These are phyloP conservation scores for Setophaga kirtlandii DNA, from an alignment of 2,113 vertebrate species.

Conservation along the genomic window DNA sequence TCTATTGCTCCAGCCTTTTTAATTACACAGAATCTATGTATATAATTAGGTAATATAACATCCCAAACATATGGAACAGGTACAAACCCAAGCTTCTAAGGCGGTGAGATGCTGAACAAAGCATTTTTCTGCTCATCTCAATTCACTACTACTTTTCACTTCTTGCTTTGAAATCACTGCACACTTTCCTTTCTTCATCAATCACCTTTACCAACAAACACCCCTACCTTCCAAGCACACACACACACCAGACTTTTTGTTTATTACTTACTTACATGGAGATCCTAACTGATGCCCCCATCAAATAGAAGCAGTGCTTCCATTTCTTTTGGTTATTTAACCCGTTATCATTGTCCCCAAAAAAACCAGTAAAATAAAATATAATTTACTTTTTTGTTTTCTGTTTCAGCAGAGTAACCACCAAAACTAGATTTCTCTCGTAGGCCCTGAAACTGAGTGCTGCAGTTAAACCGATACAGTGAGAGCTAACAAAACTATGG, in stretches of 20 bases:
- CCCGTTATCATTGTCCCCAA: not conserved
- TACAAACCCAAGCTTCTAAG: not conserved
- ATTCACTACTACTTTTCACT: not conserved
- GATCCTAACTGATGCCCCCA: not conserved
- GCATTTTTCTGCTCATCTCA: not conserved
- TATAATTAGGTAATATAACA: not conserved
- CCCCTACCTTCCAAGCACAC: not conserved
- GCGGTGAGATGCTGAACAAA: not conserved
- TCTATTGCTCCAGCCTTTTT: not conserved
- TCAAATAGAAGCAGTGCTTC: not conserved
- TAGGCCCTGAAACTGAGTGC: conserved; percentile 75
- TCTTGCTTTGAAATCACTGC: not conserved
- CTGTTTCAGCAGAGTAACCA: conserved; percentile 82
- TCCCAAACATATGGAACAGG: not conserved
- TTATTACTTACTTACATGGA: not conserved
- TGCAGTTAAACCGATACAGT: conserved; percentile 72
- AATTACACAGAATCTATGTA: not conserved
- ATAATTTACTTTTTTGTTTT: conserved; percentile 72
- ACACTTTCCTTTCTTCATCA: not conserved
- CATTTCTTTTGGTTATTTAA: not conserved
- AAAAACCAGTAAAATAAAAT: conserved; percentile 39
- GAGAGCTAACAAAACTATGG: conserved; percentile 68
- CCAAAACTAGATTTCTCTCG: conserved; percentile 74
- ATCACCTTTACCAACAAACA: not conserved
- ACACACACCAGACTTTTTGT: not conserved